Evolutionary conservation across 2,888 invertebrate species (phyloP), one percentile per base, ranked within the genome.

Genomic region (Encarsia formosa): DNA sequence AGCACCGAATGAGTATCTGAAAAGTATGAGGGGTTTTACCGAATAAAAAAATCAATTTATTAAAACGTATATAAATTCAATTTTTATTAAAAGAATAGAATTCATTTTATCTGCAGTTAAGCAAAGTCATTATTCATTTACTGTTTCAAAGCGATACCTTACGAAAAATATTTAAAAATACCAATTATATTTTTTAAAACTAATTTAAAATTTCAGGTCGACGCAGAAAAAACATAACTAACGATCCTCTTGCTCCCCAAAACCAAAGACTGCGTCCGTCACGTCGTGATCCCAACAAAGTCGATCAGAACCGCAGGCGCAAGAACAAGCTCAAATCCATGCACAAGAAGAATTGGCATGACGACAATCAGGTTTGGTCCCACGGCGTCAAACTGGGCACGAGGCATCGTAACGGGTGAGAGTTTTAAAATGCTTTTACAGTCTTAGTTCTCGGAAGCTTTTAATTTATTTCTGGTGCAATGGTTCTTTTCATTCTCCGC

Each of bases 361-460:
- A 62, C 55, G 56, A 60, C 56, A 61, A 65, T 45, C 61, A 64
- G 39, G 61, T 66, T 39, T 72, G 72, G 71, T 61, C 56, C 9
- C 65, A 72, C 35, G 72, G 72, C n/a, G 63, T 71, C 34, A 69
- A 68, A 52, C 48, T 60, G 23, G 72, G 71, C 41, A 69, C 69
- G 20, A 63, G 70, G 44, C 69, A 69, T 43, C 68, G 67, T 13
- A 35, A 56, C 24, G 62, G 58, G 70, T 70, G 61, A 66, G 63
- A 46, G 20, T 38, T 15, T 20, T 26, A 18, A 5, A 24, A 34
- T 31, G 29, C 55, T 56, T 47, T 38, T 58, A 54, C 47, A 57
- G 52, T 45, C n/a, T 49, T 43, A 49, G 15, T 49, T 49, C 52
- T 45, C 18, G 16, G 56, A 52, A 46, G 52, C 15, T 15, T 20